phyloP scores from a whole-genome alignment of 2,113 vertebrate species.

The Crotalus tigris region DNA sequence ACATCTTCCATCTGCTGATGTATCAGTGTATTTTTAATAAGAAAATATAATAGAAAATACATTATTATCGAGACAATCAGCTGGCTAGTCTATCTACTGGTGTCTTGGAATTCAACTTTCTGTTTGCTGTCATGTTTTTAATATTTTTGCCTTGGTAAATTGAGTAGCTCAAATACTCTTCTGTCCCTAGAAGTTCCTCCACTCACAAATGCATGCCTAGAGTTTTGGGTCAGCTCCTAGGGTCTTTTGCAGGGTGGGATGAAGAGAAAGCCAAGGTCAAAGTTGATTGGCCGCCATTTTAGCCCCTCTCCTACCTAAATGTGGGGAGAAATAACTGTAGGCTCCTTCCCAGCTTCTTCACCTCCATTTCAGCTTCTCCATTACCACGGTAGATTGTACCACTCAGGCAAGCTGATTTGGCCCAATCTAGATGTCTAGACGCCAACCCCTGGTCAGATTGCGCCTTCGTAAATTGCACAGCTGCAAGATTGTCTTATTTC shows the following conservation, averaged over 20 bases:
- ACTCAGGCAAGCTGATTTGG: background rate
- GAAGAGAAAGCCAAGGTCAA: background rate
- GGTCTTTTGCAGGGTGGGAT: background rate
- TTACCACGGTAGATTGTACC: background rate
- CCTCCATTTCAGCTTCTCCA: background rate
- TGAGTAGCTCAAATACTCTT: constrained; percentile 68
- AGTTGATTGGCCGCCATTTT: background rate
- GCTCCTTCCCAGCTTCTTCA: background rate
- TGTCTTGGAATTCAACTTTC: constrained; percentile 68
- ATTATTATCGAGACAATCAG: constrained; percentile 43
- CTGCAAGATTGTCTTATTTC: background rate
- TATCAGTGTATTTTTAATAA: constrained; percentile 49
- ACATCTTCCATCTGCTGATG: constrained; percentile 58
- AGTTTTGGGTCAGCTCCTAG: background rate
- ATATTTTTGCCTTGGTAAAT: constrained; percentile 71
- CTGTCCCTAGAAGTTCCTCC: constrained; percentile 28
- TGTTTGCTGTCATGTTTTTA: constrained; percentile 75
- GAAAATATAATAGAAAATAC: constrained; percentile 9
- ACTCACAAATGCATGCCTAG: background rate
- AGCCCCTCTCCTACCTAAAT: too few species aligned
- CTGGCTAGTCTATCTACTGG: constrained; percentile 54
- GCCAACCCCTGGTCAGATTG: background rate
- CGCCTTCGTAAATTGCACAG: background rate
- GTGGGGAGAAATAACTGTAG: background rate
- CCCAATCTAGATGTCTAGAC: background rate